Percentiles rank a stretch among this genome's conserved stretches.
Evolutionary conservation across 1,140 invertebrate species (phyloP).

Genomic region (Micrasema longulum): DNA sequence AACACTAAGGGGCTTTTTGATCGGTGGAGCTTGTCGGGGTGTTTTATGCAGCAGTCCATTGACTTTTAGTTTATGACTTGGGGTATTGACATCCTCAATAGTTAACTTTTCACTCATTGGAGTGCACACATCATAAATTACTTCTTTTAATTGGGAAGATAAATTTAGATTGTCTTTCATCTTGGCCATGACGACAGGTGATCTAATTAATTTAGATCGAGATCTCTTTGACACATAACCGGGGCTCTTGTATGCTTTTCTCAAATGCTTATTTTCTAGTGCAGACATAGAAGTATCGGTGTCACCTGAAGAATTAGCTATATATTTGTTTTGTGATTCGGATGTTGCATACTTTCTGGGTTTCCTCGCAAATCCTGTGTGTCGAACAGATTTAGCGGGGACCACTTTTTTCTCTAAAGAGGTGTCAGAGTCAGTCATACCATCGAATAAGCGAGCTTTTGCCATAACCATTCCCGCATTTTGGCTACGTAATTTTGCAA

Average conservation of each 20-base stretch:
- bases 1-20: slow-evolving; percentile 46
- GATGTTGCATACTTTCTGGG: slow-evolving; percentile 39
- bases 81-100: slow-evolving; percentile 12
- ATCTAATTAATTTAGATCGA: slow-evolving; percentile 41
- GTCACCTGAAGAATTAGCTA: slow-evolving; percentile 27
- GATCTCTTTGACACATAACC: slow-evolving; percentile 50
- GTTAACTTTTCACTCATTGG: slow-evolving; percentile 49
- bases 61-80: slow-evolving; percentile 26
- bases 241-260: slow-evolving; percentile 45
- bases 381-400: slow-evolving; percentile 23
- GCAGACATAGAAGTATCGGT: slow-evolving; percentile 31
- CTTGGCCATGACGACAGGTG: slow-evolving; percentile 40
- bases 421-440: slow-evolving; percentile 58
- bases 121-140: slow-evolving; percentile 53
- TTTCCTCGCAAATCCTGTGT: slow-evolving; percentile 50
- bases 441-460: slow-evolving; percentile 75
- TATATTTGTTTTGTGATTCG: slow-evolving; percentile 23
- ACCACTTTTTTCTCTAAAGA: slow-evolving; percentile 48
- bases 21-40: slow-evolving; percentile 39
- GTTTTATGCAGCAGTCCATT: slow-evolving; percentile 37
- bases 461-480: slow-evolving; percentile 78
- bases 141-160: slow-evolving; percentile 51
- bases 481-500: slow-evolving; percentile 72
- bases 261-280: slow-evolving; percentile 36
- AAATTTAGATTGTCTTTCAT: slow-evolving; percentile 51